Conservation (phyloP, 2,888 invertebrate species). For the Amblyteles armatorius region DNA sequence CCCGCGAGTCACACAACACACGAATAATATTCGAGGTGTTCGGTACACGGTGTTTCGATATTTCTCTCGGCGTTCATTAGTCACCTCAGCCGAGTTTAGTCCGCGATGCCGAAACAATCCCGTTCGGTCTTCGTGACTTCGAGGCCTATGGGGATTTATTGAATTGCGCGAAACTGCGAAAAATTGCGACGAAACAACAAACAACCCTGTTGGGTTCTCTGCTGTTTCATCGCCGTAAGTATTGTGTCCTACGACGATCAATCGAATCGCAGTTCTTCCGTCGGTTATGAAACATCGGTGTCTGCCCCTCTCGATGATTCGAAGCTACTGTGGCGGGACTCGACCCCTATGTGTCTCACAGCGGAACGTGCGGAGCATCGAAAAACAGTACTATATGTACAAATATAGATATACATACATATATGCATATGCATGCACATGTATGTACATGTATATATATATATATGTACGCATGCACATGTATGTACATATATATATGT, state of each 20-base stretch:
- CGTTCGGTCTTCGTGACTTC: conserved; percentile 2
- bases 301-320: conserved; percentile 6
- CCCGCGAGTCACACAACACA: conserved; percentile 16
- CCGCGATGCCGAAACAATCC: conserved; percentile 7
- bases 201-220: not conserved
- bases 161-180: too few species aligned
- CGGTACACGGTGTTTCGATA: conserved; percentile 22
- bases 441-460: not conserved
- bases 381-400: conserved; percentile 32
- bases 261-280: conserved; percentile 16
- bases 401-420: conserved; percentile 17
- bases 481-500: too few species aligned
- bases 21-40: conserved; percentile 29
- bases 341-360: conserved; percentile 24
- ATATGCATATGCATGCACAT: not conserved
- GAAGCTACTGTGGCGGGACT: conserved; percentile 6
- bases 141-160: not conserved
- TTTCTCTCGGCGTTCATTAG: conserved; percentile 42
- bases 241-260: conserved; percentile 3
- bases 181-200: too few species aligned
- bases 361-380: conserved; percentile 21
- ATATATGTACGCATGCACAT: too few species aligned
- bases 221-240: not conserved
- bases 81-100: conserved; percentile 8
- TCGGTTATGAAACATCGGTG: not conserved